Conservation (phyloP, 2,113 vertebrate genomes). For the Microcebus ravelobensis region DNA sequence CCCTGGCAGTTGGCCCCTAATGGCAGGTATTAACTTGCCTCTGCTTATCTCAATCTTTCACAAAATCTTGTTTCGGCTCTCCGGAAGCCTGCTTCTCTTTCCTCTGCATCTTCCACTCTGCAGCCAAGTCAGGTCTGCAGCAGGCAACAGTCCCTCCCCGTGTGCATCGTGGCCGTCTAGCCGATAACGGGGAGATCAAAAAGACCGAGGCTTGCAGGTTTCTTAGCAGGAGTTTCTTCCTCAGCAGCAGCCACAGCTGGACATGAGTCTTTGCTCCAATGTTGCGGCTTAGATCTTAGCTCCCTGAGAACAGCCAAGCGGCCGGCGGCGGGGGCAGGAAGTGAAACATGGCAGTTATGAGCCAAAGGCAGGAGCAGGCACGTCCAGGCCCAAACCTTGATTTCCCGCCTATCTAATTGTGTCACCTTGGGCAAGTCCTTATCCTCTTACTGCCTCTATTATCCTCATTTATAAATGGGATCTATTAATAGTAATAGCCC, state of each 20-base stretch:
- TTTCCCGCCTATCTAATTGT: not conserved
- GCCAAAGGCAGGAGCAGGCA: not conserved
- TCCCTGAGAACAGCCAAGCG: not conserved
- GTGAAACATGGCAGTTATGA: not conserved
- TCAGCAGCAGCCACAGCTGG: not conserved
- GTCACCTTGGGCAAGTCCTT: not conserved
- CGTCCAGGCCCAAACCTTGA: not conserved
- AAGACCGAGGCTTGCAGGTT: not conserved
- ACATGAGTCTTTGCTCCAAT: not conserved
- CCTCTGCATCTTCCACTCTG: not conserved
- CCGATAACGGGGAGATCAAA: not conserved
- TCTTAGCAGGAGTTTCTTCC: not conserved
- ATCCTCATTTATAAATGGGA: not conserved
- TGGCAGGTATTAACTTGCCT: not conserved
- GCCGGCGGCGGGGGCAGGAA: not conserved
- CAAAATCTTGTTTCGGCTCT: not conserved
- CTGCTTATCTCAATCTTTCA: not conserved
- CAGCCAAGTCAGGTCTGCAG: not conserved
- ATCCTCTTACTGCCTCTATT: not conserved
- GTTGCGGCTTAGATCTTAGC: not conserved
- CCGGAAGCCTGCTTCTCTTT: not conserved
- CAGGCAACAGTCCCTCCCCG: too few species aligned
- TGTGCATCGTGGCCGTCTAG: too few species aligned
- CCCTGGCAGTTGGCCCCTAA: not conserved
- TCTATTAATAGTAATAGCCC: not conserved